phyloP scores from a whole-genome alignment of 2,113 vertebrate species.

The Girardinichthys multiradiatus region DNA sequence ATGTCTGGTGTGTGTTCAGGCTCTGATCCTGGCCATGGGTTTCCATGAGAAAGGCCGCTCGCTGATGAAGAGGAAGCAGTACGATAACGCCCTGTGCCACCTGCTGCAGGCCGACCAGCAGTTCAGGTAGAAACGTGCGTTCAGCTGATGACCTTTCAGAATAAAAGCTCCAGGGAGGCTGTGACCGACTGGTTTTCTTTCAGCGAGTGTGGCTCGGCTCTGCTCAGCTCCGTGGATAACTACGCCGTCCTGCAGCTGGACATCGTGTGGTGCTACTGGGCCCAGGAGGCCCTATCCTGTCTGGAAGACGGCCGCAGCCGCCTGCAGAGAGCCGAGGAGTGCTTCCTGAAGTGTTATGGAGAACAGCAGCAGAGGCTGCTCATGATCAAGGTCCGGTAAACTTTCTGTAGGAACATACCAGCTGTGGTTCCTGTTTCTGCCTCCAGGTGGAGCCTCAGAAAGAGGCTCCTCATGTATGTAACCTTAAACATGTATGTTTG shows the following conservation, averaged over 20 bases:
- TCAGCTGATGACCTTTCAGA: background rate
- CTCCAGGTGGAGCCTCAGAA: background rate
- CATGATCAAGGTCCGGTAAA: conserved; percentile 86
- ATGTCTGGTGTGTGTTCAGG: conserved; percentile 72
- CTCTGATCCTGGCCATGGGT: conserved; percentile 94
- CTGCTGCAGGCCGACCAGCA: conserved; percentile 91
- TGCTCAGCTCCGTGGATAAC: conserved; percentile 91
- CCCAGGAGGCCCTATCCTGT: conserved; percentile 85
- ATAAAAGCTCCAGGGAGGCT: rapidly evolving
- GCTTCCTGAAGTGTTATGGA: conserved; percentile 91
- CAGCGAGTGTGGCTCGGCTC: conserved; percentile 85
- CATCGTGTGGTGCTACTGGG: conserved; percentile 93
- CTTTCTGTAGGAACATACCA: background rate
- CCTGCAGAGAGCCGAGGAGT: conserved; percentile 84
- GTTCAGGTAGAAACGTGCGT: conserved; percentile 80
- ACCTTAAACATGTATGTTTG: conserved; percentile 4
- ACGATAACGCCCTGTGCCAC: conserved; percentile 87
- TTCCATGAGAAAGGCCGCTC: conserved; percentile 95
- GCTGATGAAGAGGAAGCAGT: conserved; percentile 92
- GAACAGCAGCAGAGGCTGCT: conserved; percentile 87
- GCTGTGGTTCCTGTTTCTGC: background rate
- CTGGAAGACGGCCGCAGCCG: conserved; percentile 87
- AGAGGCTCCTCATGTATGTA: background rate
- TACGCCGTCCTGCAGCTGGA: conserved; percentile 95
- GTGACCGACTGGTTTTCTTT: no score